phyloP scores from a whole-genome alignment of 1,140 invertebrate species.

The Schlechtendalia chinensis region DNA sequence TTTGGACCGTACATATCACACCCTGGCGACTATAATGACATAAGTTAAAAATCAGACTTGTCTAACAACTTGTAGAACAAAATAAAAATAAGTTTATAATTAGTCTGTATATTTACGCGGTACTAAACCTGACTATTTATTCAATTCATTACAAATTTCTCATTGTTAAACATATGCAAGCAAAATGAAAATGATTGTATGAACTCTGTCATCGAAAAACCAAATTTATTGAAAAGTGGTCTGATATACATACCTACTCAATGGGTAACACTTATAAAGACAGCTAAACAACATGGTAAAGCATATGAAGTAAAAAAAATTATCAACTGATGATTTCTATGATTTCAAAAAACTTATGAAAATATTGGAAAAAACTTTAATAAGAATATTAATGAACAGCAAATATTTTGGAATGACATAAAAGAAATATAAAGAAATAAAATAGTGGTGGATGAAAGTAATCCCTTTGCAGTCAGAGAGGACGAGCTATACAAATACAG shows the following conservation, averaged over 20 bases:
- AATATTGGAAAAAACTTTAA: conserved; percentile 18
- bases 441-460: background rate
- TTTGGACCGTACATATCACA: no score
- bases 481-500: conserved; percentile 9
- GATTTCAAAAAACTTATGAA: conserved; percentile 16
- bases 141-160: conserved; percentile 14
- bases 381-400: conserved; percentile 4
- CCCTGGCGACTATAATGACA: no score
- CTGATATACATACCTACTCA: background rate
- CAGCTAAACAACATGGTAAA: conserved; percentile 14
- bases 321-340: conserved; percentile 6
- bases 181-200: conserved; percentile 17
- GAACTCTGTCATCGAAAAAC: conserved; percentile 14
- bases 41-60: no score
- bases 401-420: conserved; percentile 5
- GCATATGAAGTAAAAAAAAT: background rate
- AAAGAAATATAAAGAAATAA: no score
- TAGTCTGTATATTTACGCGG: conserved; percentile 18
- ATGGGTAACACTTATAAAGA: conserved; percentile 10
- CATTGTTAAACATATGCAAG: background rate
- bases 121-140: background rate
- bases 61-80: conserved; percentile 11
- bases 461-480: background rate
- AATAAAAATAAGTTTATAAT: conserved; percentile 27
- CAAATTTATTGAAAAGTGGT: conserved; percentile 22